Evolutionary conservation across 1,140 invertebrate species (phyloP).

Genomic region (Drosophila suzukii): DNA sequence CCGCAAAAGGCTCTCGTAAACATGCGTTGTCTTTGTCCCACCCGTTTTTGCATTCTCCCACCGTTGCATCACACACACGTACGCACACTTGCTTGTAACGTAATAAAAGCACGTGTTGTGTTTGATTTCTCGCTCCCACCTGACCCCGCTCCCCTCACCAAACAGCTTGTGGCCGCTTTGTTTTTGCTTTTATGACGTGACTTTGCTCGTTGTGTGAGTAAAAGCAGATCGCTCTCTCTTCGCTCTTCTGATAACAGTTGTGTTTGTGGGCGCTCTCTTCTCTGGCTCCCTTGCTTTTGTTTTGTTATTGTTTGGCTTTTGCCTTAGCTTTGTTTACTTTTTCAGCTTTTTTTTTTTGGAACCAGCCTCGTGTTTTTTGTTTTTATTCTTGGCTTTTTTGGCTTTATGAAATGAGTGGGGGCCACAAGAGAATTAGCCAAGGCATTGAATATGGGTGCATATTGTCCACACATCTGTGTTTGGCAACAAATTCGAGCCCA

Average conservation of each 20-base stretch:
- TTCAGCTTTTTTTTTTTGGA: background rate
- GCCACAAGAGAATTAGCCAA: background rate
- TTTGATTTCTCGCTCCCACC: conserved; percentile 61
- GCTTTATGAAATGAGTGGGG: conserved; percentile 5
- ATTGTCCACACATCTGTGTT: conserved; percentile 12
- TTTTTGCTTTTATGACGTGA: conserved; percentile 63
- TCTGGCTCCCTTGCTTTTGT: conserved; percentile 8
- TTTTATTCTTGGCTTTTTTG: conserved; percentile 3
- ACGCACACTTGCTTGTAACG: conserved; percentile 53
- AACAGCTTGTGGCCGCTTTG: conserved; percentile 30
- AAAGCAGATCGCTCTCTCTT: conserved; percentile 9
- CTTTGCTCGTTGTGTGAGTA: conserved; percentile 32
- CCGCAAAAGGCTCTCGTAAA: conserved; percentile 1
- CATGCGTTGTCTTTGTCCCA: conserved; percentile 32
- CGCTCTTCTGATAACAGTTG: conserved; percentile 14
- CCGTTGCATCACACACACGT: conserved; percentile 63
- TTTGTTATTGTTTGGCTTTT: conserved; percentile 35
- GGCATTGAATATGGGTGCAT: conserved; percentile 12
- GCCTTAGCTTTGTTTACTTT: conserved; percentile 35
- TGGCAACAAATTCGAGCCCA: background rate
- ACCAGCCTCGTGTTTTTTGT: conserved; percentile 5
- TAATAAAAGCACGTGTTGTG: conserved; percentile 82
- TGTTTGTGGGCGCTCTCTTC: conserved; percentile 12
- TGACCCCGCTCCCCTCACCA: background rate
- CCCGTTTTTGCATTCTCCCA: conserved; percentile 29